Evolutionary conservation across 2,113 vertebrate species (phyloP), one percentile per base, ranked within the genome.

Genomic region (Clarias batrachus): DNA sequence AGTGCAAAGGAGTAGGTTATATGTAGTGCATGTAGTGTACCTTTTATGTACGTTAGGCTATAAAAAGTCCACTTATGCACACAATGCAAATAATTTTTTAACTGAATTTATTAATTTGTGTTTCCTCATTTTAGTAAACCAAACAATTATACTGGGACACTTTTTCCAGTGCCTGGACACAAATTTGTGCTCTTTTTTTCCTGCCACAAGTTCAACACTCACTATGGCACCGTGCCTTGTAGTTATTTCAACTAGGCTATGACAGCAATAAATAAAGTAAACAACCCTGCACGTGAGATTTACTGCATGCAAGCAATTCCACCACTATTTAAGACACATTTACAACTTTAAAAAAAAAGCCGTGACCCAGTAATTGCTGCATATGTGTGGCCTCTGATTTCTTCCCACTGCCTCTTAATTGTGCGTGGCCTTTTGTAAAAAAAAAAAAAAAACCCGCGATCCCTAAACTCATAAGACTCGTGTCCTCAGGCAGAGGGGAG

Each of bases 391-490:
- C 52, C 84, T 79, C 23, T 57, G 17, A 48, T 30, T 60, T 33
- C 60, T 48, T 82, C 37, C 23, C 66, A 48, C 66, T 73, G 78
- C 11, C 68, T 76, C 68, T 74, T 56, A 27, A 63, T 82, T 81
- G 16, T 52, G 25, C 33, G 14, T 19, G 57, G 25, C 27, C 68
- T 70, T 82, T 82, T 80, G 76, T 62, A 80, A 48, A 41, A 37
- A 37, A 37, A 37, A 37, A 37, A 37, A 37, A 37, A 37, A 41
- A 79, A 80, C 33, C 25, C 73, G 23, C 54, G 30, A 52, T 73
- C 78, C 70, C 25, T 81, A 37, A 87, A 87, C 37, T 60, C 37
- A 52, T 60, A 56, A 82, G 81, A 30, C 71, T 33, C 68, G 63
- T 78, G 56, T 78, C 71, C 71, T 82, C 21, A 56, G 37, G 79